Base-by-base conservation (phyloP, 2,113 vertebrate genomes). In the Solenodon paradoxus region DNA sequence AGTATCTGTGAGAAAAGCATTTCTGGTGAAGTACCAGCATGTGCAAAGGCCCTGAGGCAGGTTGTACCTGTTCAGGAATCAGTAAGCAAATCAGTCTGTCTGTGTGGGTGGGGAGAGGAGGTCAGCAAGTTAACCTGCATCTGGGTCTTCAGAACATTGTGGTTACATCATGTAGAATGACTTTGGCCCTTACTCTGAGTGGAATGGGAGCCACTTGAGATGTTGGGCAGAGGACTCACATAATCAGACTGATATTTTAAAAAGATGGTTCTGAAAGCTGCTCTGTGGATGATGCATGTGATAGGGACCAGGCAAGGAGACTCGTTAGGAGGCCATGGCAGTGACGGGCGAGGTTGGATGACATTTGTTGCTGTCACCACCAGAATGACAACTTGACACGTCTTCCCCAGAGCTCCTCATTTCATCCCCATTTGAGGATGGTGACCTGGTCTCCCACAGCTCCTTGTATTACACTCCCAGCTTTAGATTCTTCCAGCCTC, bases 381-480 rank as follows among this genome's bases (percentile, higher is more conserved):
- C n/a, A n/a, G n/a, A n/a, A n/a, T n/a, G n/a, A n/a, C n/a, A n/a
- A n/a, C 38, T 72, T 3, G 17, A 16, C 38, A 16, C 0, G 0
- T 75, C 20, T 66, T 57, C n/a, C 57, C 47, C 13, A 4, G 9
- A 32, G 51, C 22, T 49, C 32, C 9, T 61, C 24, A 11, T 15
- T 24, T 57, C 30, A 40, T 1, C 15, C 19, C 12, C n/a, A n/a
- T n/a, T n/a, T 64, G 47, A 35, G 22, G 55, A 12, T 32, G 55
- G 42, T 1, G 1, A 24, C 75, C 5, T 0, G 0, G 16, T 53
- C 49, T 66, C 38, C 66, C 7, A 24, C 13, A 26, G 40, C 4
- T 26, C 32, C 26, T n/a, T n/a, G n/a, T n/a, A n/a, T n/a, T n/a
- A n/a, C n/a, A n/a, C n/a, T n/a, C n/a, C n/a, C n/a, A n/a, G n/a